A percentile compares a stretch with the other conserved stretches of the same genome.
Conservation (phyloP, 2,888 invertebrate genomes). For the Pinctada fucata region DNA sequence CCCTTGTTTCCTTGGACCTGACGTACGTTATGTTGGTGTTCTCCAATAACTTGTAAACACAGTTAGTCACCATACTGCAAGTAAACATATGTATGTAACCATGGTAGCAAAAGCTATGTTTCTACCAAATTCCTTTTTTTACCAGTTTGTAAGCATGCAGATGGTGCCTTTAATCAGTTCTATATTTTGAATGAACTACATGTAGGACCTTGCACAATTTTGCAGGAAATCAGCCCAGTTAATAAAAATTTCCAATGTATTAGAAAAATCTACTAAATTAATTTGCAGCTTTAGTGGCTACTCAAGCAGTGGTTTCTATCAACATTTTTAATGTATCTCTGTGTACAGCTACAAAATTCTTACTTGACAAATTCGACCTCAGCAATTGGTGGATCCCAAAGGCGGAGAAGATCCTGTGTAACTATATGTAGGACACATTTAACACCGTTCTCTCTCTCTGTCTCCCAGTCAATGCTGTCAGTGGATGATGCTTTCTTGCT, state of each 20-base stretch:
- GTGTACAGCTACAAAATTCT: background rate
- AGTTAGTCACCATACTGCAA: slow-evolving; percentile 83
- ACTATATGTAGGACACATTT: slow-evolving; percentile 83
- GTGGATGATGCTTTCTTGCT: slow-evolving; percentile 52
- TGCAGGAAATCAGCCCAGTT: no score
- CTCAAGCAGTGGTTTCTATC: no score
- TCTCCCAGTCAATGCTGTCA: slow-evolving; percentile 81
- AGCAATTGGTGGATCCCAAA: slow-evolving; percentile 90
- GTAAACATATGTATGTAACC: background rate
- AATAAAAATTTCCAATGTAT: no score
- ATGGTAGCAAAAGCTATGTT: no score
- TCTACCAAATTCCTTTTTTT: no score
- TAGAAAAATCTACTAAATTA: no score
- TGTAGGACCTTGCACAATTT: no score
- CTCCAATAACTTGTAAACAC: slow-evolving; percentile 84
- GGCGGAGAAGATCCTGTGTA: slow-evolving; percentile 84
- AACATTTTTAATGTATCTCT: no score
- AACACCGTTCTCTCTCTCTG: slow-evolving; percentile 83
- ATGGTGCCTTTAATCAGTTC: no score
- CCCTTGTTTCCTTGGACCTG: slow-evolving; percentile 82
- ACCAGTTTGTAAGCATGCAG: no score
- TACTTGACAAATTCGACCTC: slow-evolving; percentile 87
- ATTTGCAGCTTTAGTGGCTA: no score
- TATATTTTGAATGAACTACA: no score
- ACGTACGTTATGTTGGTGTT: slow-evolving; percentile 71